Conservation (phyloP, 2,888 invertebrate genomes). For the Lycocerus yunnanus region DNA sequence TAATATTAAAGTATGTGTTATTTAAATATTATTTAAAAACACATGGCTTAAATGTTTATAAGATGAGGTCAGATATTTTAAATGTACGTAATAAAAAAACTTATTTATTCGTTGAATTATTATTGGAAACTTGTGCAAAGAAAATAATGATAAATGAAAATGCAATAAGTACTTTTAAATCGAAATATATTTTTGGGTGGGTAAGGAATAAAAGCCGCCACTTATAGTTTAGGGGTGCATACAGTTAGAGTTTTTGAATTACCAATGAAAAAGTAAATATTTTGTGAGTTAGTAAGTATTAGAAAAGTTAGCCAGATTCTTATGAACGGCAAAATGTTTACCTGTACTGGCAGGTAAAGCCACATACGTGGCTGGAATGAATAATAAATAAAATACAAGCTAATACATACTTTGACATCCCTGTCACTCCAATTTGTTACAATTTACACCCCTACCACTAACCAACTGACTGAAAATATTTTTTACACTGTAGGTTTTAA, state of each 20-base stretch:
- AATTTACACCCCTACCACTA: slow-evolving; percentile 38
- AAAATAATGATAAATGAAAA: not conserved
- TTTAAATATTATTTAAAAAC: not conserved
- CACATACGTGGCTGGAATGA: slow-evolving; percentile 46
- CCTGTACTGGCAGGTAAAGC: slow-evolving; percentile 42
- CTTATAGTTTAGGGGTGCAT: not conserved
- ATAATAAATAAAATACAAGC: slow-evolving; percentile 36
- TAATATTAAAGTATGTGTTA: not conserved
- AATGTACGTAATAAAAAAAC: not conserved
- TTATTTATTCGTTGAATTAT: not conserved
- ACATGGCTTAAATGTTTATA: slow-evolving; percentile 15
- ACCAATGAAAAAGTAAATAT: slow-evolving; percentile 16
- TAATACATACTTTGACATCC: slow-evolving; percentile 34
- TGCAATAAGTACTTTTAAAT: not conserved
- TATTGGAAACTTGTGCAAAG: not conserved
- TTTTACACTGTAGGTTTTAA: slow-evolving; percentile 35
- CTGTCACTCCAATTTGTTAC: slow-evolving; percentile 34
- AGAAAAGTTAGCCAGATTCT: slow-evolving; percentile 21
- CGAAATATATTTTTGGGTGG: not conserved
- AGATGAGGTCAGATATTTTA: slow-evolving; percentile 6
- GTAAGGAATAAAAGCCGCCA: not conserved
- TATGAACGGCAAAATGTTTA: slow-evolving; percentile 35
- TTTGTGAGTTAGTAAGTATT: not conserved
- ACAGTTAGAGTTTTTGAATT: not conserved
- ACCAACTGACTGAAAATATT: slow-evolving; percentile 32